phyloP scores from a whole-genome alignment of 2,888 invertebrate species.

The Andrena bicolor region DNA sequence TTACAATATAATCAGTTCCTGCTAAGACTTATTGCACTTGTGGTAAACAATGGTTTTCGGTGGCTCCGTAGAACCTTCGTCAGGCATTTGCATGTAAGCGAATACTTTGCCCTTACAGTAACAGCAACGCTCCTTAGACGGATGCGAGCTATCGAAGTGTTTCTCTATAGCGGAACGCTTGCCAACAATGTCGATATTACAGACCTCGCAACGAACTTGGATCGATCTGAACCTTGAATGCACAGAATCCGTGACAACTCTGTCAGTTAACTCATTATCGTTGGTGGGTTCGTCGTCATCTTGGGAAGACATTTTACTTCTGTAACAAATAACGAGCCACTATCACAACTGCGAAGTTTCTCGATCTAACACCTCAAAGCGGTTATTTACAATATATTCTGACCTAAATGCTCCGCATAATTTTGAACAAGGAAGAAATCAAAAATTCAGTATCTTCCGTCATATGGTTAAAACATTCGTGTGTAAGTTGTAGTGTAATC shows the following conservation, averaged over 20 bases:
- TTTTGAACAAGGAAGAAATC: neutral
- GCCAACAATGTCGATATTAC: slow-evolving; percentile 72
- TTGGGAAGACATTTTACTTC: slow-evolving; percentile 53
- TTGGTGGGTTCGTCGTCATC: slow-evolving; percentile 21
- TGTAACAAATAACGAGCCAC: slow-evolving; percentile 24
- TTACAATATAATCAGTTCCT: neutral
- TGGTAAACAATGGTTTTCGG: slow-evolving; percentile 72
- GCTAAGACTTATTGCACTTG: slow-evolving; percentile 63
- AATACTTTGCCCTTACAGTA: slow-evolving; percentile 81
- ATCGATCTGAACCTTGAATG: slow-evolving; percentile 76
- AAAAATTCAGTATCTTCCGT: neutral
- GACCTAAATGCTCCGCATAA: neutral
- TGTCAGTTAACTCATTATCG: slow-evolving; percentile 34
- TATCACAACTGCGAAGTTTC: neutral
- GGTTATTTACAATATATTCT: neutral
- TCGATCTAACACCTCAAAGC: neutral
- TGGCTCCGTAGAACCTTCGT: neutral
- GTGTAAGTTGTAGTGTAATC: neutral
- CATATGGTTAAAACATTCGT: neutral
- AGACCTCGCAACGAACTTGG: slow-evolving; percentile 76
- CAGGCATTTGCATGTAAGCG: slow-evolving; percentile 62
- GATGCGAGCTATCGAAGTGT: slow-evolving; percentile 78
- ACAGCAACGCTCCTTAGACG: slow-evolving; percentile 70
- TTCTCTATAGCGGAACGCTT: slow-evolving; percentile 73
- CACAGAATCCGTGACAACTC: slow-evolving; percentile 80